Percentiles rank a stretch among this genome's conserved stretches.
phyloP scores from a whole-genome alignment of 2,797 vertebrate genomes.

The Enteromius thamalakanensis region DNA sequence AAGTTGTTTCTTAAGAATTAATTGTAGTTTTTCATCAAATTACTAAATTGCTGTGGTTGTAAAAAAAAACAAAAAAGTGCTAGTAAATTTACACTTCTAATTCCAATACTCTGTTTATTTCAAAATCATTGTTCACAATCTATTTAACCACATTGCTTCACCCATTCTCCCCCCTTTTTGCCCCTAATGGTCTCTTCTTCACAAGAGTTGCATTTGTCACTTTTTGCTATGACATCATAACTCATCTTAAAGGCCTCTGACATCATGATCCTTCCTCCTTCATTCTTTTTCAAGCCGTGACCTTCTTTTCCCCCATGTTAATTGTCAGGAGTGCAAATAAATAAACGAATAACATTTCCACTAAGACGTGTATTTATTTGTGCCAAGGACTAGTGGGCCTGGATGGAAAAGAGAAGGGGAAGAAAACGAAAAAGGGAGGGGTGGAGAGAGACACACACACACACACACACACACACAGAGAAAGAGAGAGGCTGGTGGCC shows the following conservation, averaged over 20 bases:
- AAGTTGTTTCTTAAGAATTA: background rate
- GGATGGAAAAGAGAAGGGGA: constrained; percentile 19
- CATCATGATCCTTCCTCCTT: constrained; percentile 59
- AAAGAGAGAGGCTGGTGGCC: constrained; percentile 56
- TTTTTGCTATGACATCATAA: constrained; percentile 76
- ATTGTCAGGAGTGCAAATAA: constrained; percentile 38
- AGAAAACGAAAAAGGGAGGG: background rate
- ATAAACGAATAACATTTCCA: constrained; percentile 62
- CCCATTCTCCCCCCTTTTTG: constrained; percentile 37
- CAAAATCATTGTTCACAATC: background rate
- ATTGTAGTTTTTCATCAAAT: background rate
- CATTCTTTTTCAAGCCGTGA: constrained; percentile 4
- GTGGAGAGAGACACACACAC: background rate
- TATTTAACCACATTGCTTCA: background rate
- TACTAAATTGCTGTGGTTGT: background rate
- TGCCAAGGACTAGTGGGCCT: constrained; percentile 62
- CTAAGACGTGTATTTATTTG: constrained; percentile 71
- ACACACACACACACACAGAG: background rate
- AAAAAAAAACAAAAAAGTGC: background rate
- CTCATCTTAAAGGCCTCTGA: constrained; percentile 62
- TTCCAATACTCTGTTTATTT: background rate
- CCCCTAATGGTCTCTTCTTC: constrained; percentile 40
- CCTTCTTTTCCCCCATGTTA: constrained; percentile 37
- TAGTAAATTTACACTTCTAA: background rate
- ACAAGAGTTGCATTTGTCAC: constrained; percentile 68